These are phyloP conservation scores for Gymnopithys bicolor DNA, from an alignment of 2,797 vertebrate genomes.

Conservation along the genomic window DNA sequence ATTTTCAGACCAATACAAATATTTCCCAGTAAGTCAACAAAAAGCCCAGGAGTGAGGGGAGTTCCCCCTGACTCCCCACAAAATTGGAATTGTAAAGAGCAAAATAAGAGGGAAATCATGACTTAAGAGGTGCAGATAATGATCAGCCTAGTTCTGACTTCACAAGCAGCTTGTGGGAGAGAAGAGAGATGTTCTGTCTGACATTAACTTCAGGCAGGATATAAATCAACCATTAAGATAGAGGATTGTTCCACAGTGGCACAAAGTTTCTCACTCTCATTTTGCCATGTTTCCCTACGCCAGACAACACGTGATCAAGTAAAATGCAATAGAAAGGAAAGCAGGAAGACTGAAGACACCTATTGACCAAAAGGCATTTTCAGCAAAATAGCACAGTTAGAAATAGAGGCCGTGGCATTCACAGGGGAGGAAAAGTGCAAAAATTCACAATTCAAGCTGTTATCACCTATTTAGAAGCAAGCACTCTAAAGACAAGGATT, in stretches of 20 bases:
- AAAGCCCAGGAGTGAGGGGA: slow-evolving; percentile 57
- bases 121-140: slow-evolving; percentile 51
- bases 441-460: not conserved
- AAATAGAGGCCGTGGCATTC: not conserved
- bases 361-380: not conserved
- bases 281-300: not conserved
- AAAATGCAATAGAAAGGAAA: not conserved
- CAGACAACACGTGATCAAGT: not conserved
- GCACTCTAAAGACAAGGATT: not conserved
- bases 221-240: slow-evolving; percentile 32
- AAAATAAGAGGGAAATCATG: slow-evolving; percentile 52
- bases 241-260: not conserved
- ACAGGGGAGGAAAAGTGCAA: not conserved
- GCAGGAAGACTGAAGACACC: not conserved
- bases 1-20: not conserved
- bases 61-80: slow-evolving; percentile 22
- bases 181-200: slow-evolving; percentile 7
- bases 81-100: slow-evolving; percentile 44
- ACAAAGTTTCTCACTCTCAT: not conserved
- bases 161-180: slow-evolving; percentile 52
- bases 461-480: not conserved
- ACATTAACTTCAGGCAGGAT: slow-evolving; percentile 37
- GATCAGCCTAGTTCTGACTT: slow-evolving; percentile 60
- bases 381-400: not conserved
- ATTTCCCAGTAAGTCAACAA: slow-evolving; percentile 50